Evolutionary conservation across 2,888 invertebrate species (phyloP).

Genomic region (Brenthis daphne): DNA sequence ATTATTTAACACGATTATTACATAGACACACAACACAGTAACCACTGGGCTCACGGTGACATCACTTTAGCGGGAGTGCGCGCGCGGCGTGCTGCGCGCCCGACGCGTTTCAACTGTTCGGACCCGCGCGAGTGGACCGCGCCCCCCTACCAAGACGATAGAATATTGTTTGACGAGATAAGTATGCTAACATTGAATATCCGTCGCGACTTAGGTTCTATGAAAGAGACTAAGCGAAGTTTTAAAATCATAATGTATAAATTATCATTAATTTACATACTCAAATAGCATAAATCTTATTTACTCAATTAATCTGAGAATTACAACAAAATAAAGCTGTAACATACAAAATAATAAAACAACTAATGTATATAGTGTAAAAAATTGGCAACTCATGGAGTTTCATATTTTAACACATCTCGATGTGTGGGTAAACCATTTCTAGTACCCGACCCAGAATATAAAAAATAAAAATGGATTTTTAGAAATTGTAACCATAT

Average conservation of each 20-base stretch:
- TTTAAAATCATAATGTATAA: background rate
- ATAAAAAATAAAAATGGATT: too few species aligned
- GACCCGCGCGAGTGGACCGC: constrained; percentile 38
- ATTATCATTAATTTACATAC: background rate
- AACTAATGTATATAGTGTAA: too few species aligned
- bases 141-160: constrained; percentile 56
- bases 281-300: background rate
- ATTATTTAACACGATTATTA: constrained; percentile 11
- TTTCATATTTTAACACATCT: too few species aligned
- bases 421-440: too few species aligned
- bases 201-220: constrained; percentile 39
- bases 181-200: constrained; percentile 53
- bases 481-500: too few species aligned
- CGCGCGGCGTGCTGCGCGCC: constrained; percentile 66
- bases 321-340: too few species aligned
- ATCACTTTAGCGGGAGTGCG: constrained; percentile 62
- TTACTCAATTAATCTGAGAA: too few species aligned
- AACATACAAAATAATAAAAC: too few species aligned
- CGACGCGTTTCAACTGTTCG: constrained; percentile 64
- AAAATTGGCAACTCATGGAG: too few species aligned
- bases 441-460: too few species aligned
- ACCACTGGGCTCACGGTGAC: constrained; percentile 62
- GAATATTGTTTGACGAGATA: constrained; percentile 54
- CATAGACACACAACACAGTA: constrained; percentile 52
- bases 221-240: background rate